Conservation (phyloP, 1,140 invertebrate species). For the Alviniconcha marisindica region DNA sequence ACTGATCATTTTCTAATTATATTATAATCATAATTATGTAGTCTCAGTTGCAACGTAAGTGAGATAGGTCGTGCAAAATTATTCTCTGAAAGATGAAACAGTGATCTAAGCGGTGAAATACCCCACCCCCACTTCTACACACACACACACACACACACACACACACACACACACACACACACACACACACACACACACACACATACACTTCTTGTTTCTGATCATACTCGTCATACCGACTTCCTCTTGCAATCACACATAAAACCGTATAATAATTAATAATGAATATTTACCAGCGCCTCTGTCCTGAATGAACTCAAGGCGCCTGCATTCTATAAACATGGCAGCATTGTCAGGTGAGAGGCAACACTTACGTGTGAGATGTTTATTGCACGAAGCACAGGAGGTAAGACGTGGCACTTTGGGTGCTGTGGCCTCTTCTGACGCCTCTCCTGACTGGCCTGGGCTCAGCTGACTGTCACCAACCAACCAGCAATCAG, state of each 20-base stretch:
- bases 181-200: neutral
- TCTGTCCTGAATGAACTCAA: too few relatives aligned
- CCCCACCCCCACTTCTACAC: neutral
- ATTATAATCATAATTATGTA: too few relatives aligned
- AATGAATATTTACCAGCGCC: too few relatives aligned
- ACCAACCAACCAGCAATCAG: neutral
- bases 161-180: neutral
- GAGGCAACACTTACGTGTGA: constrained; percentile 17
- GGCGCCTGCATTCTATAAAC: too few relatives aligned
- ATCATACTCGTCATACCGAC: too few relatives aligned
- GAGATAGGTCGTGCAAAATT: too few relatives aligned
- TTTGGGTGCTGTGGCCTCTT: constrained; percentile 7
- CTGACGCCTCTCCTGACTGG: neutral
- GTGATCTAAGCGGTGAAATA: neutral
- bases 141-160: neutral
- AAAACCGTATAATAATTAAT: too few relatives aligned
- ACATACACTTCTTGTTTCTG: too few relatives aligned
- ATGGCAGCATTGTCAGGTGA: too few relatives aligned
- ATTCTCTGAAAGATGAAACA: neutral
- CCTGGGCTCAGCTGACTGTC: constrained; percentile 29
- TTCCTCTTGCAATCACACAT: too few relatives aligned
- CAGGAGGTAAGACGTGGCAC: constrained; percentile 26
- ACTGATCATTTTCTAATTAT: too few relatives aligned
- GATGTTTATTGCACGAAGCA: constrained; percentile 29
- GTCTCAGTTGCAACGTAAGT: too few relatives aligned